phyloP scores from a whole-genome alignment of 2,113 vertebrate species.

The Podiceps cristatus region DNA sequence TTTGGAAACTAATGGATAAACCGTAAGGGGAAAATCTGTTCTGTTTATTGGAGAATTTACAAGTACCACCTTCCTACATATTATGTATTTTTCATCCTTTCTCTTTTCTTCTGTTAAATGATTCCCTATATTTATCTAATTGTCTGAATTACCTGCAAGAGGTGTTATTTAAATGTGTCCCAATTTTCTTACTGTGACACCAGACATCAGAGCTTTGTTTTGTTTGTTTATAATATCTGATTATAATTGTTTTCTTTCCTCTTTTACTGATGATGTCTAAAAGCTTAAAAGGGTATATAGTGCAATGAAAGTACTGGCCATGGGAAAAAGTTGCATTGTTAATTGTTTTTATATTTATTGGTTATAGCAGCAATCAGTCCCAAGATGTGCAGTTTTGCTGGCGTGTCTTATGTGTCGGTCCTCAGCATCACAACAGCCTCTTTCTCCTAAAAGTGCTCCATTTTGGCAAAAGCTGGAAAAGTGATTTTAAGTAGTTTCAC shows the following conservation, averaged over 20 bases:
- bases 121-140: background rate
- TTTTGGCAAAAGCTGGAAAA: slow-evolving; percentile 19
- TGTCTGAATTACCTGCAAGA: background rate
- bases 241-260: background rate
- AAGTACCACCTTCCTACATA: background rate
- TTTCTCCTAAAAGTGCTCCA: background rate
- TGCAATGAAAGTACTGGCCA: background rate
- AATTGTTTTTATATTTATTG: background rate
- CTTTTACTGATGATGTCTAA: background rate
- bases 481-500: background rate
- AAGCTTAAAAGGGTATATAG: background rate
- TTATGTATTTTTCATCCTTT: background rate
- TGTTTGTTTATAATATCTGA: background rate
- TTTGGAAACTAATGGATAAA: slow-evolving; percentile 40
- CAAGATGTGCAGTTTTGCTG: background rate
- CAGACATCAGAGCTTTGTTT: background rate
- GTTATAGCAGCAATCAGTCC: background rate
- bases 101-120: slow-evolving; percentile 15
- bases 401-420: background rate
- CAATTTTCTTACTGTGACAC: background rate
- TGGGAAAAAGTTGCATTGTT: background rate
- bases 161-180: background rate
- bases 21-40: slow-evolving; percentile 1
- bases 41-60: slow-evolving; percentile 11
- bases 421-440: background rate